Evolutionary conservation across 1,140 invertebrate genomes (phyloP).

Genomic region (Macrobrachium nipponense): DNA sequence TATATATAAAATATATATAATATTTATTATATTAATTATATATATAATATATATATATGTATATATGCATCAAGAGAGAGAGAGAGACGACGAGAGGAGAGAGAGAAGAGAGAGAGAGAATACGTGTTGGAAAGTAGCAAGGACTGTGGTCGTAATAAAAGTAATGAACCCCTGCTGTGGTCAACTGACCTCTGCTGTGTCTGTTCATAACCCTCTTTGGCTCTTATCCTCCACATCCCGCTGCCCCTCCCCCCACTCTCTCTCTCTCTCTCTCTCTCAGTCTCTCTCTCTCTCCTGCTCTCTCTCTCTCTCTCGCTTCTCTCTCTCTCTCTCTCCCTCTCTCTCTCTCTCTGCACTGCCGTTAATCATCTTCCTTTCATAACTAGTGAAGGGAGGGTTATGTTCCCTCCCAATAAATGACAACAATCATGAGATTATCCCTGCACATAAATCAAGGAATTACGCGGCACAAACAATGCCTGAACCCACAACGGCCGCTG

Average conservation of each 20-base stretch:
- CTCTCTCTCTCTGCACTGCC: neutral
- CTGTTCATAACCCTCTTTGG: too few relatives aligned
- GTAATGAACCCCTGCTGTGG: neutral
- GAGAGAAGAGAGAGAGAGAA: too few relatives aligned
- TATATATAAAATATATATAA: neutral
- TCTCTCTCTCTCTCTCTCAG: constrained; percentile 13
- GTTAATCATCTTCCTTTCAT: too few relatives aligned
- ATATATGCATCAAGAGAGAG: constrained; percentile 4
- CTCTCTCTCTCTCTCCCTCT: constrained; percentile 13
- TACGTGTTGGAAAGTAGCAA: too few relatives aligned
- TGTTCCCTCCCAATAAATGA: too few relatives aligned
- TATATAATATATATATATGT: constrained; percentile 1
- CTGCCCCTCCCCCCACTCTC: neutral
- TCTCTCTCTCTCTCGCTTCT: neutral
- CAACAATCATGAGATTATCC: too few relatives aligned
- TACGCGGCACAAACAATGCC: too few relatives aligned
- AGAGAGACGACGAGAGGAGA: neutral
- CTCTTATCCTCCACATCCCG: neutral
- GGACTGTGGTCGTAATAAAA: neutral
- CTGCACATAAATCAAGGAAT: too few relatives aligned
- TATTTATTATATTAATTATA: too few relatives aligned
- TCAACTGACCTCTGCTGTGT: neutral
- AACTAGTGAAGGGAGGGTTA: too few relatives aligned
- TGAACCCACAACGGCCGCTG: too few relatives aligned
- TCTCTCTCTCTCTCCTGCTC: neutral